Evolutionary conservation across 2,797 vertebrate species (phyloP), one percentile per base, ranked within the genome.

Genomic region (Sparus aurata): DNA sequence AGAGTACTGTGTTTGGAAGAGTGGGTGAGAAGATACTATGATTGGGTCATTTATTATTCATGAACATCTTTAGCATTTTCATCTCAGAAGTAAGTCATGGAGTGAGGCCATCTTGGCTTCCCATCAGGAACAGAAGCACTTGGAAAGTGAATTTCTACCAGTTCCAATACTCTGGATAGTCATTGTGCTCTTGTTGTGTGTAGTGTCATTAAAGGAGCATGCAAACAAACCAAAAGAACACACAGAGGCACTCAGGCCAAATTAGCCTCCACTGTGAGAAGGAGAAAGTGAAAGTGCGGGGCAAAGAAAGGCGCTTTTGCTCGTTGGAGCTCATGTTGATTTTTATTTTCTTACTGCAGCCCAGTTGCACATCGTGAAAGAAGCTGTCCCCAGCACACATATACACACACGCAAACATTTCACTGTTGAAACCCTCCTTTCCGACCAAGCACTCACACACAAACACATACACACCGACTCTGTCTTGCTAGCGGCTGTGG

Each of bases 261-360:
- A 54, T 75, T 73, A 46, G 18, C 49, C 30, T 68, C 30, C n/a
- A 46, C 77, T 38, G 34, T 54, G 38, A 74, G 73, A 76, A 70
- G 43, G 74, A 79, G 62, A 81, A 80, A 65, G 63, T 49, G 54
- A 74, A 46, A 55, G 63, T 64, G 10, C 30, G 50, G 20, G 6
- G 0, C 58, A 17, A 67, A 65, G 53, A 72, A 69, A 67, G 12
- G 27, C 75, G 22, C 27, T 76, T 70, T 16, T 49, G n/a, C 13
- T 71, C 47, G 64, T 73, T 12, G 57, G n/a, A 55, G 38, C 54
- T 65, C 0, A 0, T 67, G 74, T 54, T 87, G 77, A 79, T 84
- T 89, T 89, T 84, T 18, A 30, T 75, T 87, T 83, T 47, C 54
- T 69, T 57, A 73, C 65, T 75, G 79, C 71, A 0, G 63, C 77